Evolutionary conservation across 2,888 invertebrate genomes (phyloP).

Genomic region (Cosmia pyralina): DNA sequence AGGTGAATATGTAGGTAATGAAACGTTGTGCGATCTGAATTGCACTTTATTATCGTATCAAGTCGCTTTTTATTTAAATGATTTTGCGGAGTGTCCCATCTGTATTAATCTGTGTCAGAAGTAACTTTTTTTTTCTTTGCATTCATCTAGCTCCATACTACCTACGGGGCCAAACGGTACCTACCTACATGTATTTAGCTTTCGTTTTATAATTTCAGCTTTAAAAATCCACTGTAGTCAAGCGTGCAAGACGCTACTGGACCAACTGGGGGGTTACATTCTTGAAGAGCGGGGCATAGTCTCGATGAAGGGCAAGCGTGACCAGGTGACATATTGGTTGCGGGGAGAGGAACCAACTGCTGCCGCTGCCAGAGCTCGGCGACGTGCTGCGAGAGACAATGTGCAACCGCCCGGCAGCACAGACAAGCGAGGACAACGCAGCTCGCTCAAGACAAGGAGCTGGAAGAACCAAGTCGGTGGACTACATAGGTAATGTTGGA

Average conservation of each 20-base stretch:
- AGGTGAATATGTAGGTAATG: no score
- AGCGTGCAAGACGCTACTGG: constrained; percentile 92
- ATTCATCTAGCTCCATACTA: neutral
- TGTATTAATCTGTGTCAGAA: no score
- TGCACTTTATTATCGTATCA: no score
- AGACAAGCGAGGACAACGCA: constrained; percentile 79
- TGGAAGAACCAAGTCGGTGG: constrained; percentile 89
- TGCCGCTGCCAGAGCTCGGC: constrained; percentile 87
- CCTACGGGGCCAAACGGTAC: neutral
- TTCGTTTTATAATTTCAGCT: constrained; percentile 84
- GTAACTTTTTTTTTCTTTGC: neutral
- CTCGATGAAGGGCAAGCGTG: constrained; percentile 95
- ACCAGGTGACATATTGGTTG: constrained; percentile 95
- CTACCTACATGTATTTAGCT: neutral
- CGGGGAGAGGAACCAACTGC: constrained; percentile 93
- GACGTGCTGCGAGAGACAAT: constrained; percentile 82
- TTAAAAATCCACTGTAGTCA: constrained; percentile 95
- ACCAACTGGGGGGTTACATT: constrained; percentile 94
- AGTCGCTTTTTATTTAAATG: no score
- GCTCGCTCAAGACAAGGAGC: constrained; percentile 93
- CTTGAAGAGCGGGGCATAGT: constrained; percentile 94
- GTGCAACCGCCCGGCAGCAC: constrained; percentile 81
- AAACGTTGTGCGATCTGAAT: no score
- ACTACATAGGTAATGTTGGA: constrained; percentile 81
- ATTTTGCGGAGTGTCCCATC: no score